These are phyloP conservation scores for Malurus alboscapulatus DNA, from an alignment of 2,113 vertebrate genomes.

Conservation along the genomic window DNA sequence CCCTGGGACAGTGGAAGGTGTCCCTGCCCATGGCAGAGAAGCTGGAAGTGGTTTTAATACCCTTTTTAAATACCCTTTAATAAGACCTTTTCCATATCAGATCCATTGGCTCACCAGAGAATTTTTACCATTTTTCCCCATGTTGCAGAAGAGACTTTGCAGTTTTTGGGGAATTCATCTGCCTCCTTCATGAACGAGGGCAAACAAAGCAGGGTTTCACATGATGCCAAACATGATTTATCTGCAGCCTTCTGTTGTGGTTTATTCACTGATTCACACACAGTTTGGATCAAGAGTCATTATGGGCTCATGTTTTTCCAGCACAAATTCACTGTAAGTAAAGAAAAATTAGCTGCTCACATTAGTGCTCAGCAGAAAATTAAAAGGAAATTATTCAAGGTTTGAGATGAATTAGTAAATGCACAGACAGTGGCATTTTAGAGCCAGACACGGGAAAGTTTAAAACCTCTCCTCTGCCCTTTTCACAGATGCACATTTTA, in stretches of 20 bases:
- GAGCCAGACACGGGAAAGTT: neutral
- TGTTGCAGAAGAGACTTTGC: neutral
- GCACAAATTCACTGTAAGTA: neutral
- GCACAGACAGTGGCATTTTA: neutral
- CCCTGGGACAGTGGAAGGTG: fast-evolving
- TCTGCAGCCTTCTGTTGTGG: neutral
- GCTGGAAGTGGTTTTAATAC: neutral
- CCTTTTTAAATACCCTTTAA: neutral
- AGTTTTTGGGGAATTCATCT: neutral
- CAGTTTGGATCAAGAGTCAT: neutral
- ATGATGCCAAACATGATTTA: neutral
- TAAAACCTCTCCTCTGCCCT: neutral
- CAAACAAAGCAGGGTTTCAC: neutral
- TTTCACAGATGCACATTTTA: neutral
- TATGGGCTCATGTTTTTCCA: neutral
- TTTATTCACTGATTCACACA: neutral
- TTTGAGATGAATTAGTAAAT: neutral
- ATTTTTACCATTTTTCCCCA: neutral
- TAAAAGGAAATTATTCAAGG: neutral
- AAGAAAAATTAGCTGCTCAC: neutral
- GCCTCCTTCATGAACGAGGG: neutral
- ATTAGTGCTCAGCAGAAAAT: neutral
- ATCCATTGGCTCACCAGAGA: neutral
- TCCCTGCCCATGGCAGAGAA: too few species aligned
- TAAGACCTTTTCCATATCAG: neutral